phyloP scores from a whole-genome alignment of 2,797 vertebrate species.

The Florisuga fusca region DNA sequence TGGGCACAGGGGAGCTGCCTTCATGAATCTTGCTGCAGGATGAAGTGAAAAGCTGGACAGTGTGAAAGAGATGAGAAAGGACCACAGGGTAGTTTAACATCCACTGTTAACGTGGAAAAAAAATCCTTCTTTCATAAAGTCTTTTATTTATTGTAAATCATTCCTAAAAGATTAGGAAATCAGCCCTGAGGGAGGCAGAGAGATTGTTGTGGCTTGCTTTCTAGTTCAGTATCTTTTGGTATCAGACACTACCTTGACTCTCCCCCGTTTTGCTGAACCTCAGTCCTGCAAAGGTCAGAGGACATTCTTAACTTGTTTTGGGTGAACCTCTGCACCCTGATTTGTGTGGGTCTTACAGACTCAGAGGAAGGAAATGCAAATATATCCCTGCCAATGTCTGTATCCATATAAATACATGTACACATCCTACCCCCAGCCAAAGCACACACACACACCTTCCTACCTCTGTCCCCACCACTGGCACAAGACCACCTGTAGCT shows the following conservation, averaged over 20 bases:
- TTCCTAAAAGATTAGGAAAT: constrained; percentile 60
- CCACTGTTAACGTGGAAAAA: not conserved
- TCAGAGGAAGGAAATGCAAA: not conserved
- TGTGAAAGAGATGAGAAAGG: constrained; percentile 26
- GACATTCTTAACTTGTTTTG: not conserved
- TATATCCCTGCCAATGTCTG: not conserved
- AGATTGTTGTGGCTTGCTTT: constrained; percentile 12
- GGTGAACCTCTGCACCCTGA: not conserved
- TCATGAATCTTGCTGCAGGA: constrained; percentile 18
- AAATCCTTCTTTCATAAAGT: not conserved
- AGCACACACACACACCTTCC: not conserved
- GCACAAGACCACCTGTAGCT: not conserved
- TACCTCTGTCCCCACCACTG: not conserved
- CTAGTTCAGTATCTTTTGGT: not conserved
- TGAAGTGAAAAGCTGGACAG: constrained; percentile 35
- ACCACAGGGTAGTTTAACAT: constrained; percentile 22
- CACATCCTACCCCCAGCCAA: not conserved
- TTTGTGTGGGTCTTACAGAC: not conserved
- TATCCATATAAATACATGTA: too few species aligned
- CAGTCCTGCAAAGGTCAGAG: not conserved
- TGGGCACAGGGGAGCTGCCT: constrained; percentile 18
- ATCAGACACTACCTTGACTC: not conserved
- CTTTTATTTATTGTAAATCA: constrained; percentile 53
- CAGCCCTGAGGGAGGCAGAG: not conserved
- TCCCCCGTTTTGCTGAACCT: not conserved